A percentile compares a stretch with the other conserved stretches of the same genome.
phyloP scores from a whole-genome alignment of 2,888 invertebrate genomes.

The Agrypnus murinus region DNA sequence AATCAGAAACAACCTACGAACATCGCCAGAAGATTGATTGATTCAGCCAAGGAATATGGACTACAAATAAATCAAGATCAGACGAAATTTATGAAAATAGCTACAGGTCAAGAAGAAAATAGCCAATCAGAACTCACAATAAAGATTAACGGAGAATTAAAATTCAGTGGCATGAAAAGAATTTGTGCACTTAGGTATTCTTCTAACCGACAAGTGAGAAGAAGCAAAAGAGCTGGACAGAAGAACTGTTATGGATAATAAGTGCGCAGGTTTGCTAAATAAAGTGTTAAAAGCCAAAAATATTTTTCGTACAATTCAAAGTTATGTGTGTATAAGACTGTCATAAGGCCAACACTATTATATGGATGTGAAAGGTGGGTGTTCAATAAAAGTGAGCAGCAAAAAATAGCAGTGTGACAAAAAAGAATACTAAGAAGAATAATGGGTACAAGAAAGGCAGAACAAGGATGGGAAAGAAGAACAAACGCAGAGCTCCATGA shows the following conservation, averaged over 20 bases:
- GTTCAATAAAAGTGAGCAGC: slow-evolving; percentile 21
- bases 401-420: slow-evolving; percentile 30
- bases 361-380: slow-evolving; percentile 8
- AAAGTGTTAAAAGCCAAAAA: neutral
- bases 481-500: slow-evolving; percentile 21
- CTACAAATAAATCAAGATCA: slow-evolving; percentile 5
- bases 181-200: slow-evolving; percentile 3
- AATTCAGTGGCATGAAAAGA: slow-evolving; percentile 3
- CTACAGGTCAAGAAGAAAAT: neutral
- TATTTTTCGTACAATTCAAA: neutral
- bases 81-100: slow-evolving; percentile 1
- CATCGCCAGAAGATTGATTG: no score
- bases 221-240: slow-evolving; percentile 5
- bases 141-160: neutral
- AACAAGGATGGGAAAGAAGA: slow-evolving; percentile 34
- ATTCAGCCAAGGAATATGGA: neutral
- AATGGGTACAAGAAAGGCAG: slow-evolving; percentile 14
- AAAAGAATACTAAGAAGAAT: slow-evolving; percentile 31
- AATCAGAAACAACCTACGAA: no score
- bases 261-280: slow-evolving; percentile 2
- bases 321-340: slow-evolving; percentile 10
- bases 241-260: slow-evolving; percentile 5
- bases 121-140: slow-evolving; percentile 3
- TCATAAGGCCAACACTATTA: neutral
- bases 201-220: neutral